Percentiles rank a stretch among this genome's conserved stretches.
Conservation (phyloP, 2,797 vertebrate genomes). For the Ibycter americanus region DNA sequence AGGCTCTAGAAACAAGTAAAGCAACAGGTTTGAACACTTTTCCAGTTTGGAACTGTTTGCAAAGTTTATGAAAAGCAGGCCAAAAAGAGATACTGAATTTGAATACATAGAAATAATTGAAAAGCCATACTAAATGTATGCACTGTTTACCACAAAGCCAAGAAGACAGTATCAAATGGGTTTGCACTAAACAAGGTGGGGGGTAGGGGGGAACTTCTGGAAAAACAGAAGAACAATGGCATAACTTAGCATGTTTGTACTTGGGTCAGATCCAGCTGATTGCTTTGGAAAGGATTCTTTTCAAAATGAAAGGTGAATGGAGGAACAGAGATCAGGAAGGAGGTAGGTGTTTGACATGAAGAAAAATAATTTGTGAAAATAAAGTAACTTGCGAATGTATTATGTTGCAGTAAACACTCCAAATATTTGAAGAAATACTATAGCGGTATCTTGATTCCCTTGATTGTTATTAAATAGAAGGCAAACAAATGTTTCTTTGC, state of each 20-base stretch:
- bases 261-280: background rate
- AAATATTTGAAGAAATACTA: background rate
- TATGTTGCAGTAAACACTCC: background rate
- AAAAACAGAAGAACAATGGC: constrained; percentile 17
- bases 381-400: background rate
- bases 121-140: background rate
- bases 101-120: background rate
- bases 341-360: background rate
- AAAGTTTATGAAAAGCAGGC: background rate
- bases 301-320: constrained; percentile 1
- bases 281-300: background rate
- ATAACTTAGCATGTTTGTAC: background rate
- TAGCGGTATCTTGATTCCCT: background rate
- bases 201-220: background rate
- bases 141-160: background rate
- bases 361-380: background rate
- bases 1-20: background rate
- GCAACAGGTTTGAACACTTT: background rate
- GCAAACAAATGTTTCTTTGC: constrained; percentile 11
- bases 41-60: background rate
- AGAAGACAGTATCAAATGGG: background rate
- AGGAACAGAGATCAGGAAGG: background rate
- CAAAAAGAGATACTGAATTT: background rate
- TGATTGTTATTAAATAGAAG: background rate
- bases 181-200: background rate